Evolutionary conservation across 2,888 invertebrate species (phyloP).

Genomic region (Hecatera dysodea): DNA sequence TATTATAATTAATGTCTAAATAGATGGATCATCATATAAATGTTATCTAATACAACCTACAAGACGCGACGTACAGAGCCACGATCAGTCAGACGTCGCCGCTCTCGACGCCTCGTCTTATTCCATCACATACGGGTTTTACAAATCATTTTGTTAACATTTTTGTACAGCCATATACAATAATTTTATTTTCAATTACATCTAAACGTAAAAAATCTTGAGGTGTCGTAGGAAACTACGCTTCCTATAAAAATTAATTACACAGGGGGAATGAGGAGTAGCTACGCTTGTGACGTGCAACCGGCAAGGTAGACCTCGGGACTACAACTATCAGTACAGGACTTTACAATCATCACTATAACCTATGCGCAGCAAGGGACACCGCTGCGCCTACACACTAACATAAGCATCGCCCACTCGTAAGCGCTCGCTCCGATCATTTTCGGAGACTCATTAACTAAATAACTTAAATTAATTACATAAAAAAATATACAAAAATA

Average conservation of each 20-base stretch:
- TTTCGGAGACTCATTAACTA: slow-evolving; percentile 81
- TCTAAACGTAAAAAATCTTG: slow-evolving; percentile 90
- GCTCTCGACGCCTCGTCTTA: slow-evolving; percentile 83
- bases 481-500: slow-evolving; percentile 91
- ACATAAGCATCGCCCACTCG: slow-evolving; percentile 83
- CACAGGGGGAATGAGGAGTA: slow-evolving; percentile 90
- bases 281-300: slow-evolving; percentile 89
- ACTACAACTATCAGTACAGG: slow-evolving; percentile 89
- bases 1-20: slow-evolving; percentile 92
- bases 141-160: slow-evolving; percentile 89
- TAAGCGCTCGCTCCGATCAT: slow-evolving; percentile 77
- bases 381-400: slow-evolving; percentile 72
- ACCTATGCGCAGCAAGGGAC: slow-evolving; percentile 74
- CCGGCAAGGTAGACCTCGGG: slow-evolving; percentile 89
- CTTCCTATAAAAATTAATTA: slow-evolving; percentile 90
- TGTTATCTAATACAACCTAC: slow-evolving; percentile 91
- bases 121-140: slow-evolving; percentile 90
- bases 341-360: slow-evolving; percentile 90
- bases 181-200: slow-evolving; percentile 91
- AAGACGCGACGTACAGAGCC: slow-evolving; percentile 83
- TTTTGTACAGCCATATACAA: slow-evolving; percentile 92
- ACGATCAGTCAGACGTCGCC: slow-evolving; percentile 77
- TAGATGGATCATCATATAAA: slow-evolving; percentile 92
- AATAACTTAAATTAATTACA: slow-evolving; percentile 89
- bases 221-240: slow-evolving; percentile 90